A percentile compares a stretch with the other conserved stretches of the same genome.
Evolutionary conservation across 2,888 invertebrate genomes (phyloP).

Genomic region (Trachelus tabidus): DNA sequence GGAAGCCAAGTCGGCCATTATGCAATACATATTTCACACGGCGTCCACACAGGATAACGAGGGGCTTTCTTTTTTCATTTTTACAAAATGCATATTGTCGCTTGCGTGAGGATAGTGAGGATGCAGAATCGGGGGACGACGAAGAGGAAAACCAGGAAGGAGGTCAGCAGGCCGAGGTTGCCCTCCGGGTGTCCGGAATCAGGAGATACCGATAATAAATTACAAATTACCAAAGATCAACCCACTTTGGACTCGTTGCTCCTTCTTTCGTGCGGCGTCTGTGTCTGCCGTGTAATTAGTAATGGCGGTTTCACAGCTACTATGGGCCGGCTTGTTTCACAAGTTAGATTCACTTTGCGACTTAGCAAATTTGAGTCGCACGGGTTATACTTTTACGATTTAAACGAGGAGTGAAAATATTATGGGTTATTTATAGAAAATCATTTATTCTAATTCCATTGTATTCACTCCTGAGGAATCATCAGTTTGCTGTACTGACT

Average conservation of each 20-base stretch:
- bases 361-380: not conserved
- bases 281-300: not conserved
- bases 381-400: not conserved
- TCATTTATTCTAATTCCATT: conserved; percentile 35
- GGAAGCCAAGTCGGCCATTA: not conserved
- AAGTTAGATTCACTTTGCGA: not conserved
- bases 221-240: conserved; percentile 35
- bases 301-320: not conserved
- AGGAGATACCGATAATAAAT: conserved; percentile 34
- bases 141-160: conserved; percentile 26
- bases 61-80: not conserved
- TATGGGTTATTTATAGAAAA: conserved; percentile 6
- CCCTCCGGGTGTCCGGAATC: conserved; percentile 21
- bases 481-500: conserved; percentile 6
- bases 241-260: conserved; percentile 22
- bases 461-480: not conserved
- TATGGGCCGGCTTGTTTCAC: not conserved
- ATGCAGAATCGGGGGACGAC: not conserved
- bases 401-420: not conserved
- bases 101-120: not conserved
- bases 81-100: not conserved
- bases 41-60: not conserved
- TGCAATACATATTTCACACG: not conserved
- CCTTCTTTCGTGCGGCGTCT: not conserved
- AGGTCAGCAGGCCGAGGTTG: conserved; percentile 37